Percentiles rank a stretch among this genome's conserved stretches.
Evolutionary conservation across 2,797 vertebrate species (phyloP).

Genomic region (Dallia pectoralis): DNA sequence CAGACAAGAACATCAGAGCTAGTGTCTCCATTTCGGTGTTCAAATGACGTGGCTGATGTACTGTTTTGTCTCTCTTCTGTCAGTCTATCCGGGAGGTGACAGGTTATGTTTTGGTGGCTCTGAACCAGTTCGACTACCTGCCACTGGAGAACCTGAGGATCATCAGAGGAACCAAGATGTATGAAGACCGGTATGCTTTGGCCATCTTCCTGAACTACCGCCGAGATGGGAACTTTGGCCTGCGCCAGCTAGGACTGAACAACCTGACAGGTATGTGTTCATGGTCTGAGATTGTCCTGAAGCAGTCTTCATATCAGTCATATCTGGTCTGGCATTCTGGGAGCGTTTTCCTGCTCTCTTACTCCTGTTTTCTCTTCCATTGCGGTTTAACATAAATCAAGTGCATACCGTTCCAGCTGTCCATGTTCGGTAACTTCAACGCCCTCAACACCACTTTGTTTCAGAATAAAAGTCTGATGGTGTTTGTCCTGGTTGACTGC

Average conservation of each 20-base stretch:
- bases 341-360: too few relatives aligned
- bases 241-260: conserved; percentile 89
- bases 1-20: background rate
- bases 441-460: background rate
- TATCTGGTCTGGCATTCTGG: background rate
- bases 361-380: background rate
- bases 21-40: background rate
- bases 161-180: conserved; percentile 91
- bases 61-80: conserved; percentile 17
- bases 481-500: background rate
- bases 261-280: conserved; percentile 85
- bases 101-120: conserved; percentile 93
- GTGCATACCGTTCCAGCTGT: background rate
- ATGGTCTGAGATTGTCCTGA: background rate
- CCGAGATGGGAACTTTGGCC: conserved; percentile 90
- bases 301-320: background rate
- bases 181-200: conserved; percentile 92
- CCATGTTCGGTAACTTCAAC: background rate
- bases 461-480: background rate
- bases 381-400: background rate
- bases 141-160: conserved; percentile 96
- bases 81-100: conserved; percentile 98
- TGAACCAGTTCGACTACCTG: conserved; percentile 97
- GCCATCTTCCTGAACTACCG: conserved; percentile 97
- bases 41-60: background rate